Percentiles rank a stretch among this genome's conserved stretches.
Evolutionary conservation across 2,797 vertebrate species (phyloP).

Genomic region (Brachymystax lenok): DNA sequence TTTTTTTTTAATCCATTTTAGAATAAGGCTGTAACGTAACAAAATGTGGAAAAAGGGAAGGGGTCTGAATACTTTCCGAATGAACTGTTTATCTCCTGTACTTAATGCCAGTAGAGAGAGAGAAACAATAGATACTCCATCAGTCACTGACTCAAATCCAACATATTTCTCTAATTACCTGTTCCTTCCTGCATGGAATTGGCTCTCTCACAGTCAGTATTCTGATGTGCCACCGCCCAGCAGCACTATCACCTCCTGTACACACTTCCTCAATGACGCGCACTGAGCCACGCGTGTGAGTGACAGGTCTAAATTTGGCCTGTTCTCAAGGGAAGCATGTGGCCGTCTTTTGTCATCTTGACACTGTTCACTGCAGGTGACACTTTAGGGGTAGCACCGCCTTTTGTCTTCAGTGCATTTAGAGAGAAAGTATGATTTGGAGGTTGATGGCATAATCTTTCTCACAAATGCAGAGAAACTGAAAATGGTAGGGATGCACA

Average conservation of each 20-base stretch:
- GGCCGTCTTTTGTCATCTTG: conserved; percentile 49
- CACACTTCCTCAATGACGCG: conserved; percentile 13
- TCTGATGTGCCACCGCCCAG: conserved; percentile 5
- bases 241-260: conserved; percentile 22
- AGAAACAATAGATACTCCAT: not conserved
- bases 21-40: no score
- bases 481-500: not conserved
- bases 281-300: conserved; percentile 36
- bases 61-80: no score
- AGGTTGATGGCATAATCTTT: not conserved
- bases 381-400: not conserved
- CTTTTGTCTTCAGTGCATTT: conserved; percentile 7
- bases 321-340: conserved; percentile 28
- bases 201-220: conserved; percentile 8
- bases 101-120: not conserved
- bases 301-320: conserved; percentile 58
- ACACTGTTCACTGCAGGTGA: conserved; percentile 42
- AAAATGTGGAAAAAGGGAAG: no score
- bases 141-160: conserved; percentile 28
- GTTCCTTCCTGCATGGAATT: conserved; percentile 34
- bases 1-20: no score
- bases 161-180: conserved; percentile 23
- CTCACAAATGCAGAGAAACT: not conserved
- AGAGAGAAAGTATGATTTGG: not conserved
- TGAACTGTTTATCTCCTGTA: no score